These are phyloP conservation scores for Eleutherodactylus coqui DNA, from an alignment of 2,797 vertebrate species.

Conservation along the genomic window DNA sequence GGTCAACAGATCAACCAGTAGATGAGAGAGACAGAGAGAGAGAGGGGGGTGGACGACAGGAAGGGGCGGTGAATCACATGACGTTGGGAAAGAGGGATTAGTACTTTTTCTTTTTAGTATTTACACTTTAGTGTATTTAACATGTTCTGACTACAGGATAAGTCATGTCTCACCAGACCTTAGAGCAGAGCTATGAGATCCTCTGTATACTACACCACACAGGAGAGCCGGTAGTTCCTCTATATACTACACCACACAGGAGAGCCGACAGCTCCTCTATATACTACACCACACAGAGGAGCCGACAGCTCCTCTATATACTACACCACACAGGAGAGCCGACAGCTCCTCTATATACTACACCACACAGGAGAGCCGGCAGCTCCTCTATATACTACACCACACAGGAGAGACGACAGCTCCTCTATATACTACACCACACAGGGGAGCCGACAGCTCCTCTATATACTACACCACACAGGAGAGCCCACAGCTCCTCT, in stretches of 20 bases:
- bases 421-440: not conserved
- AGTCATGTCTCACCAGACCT: not conserved
- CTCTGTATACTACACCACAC: not conserved
- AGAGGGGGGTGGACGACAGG: slow-evolving; percentile 49
- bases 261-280: not conserved
- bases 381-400: not conserved
- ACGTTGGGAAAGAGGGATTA: not conserved
- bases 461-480: too few relatives aligned
- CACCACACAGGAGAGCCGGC: too few relatives aligned
- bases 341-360: slow-evolving; percentile 5
- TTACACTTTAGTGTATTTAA: too few relatives aligned
- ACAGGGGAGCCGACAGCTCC: not conserved
- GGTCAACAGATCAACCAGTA: too few relatives aligned
- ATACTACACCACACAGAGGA: not conserved
- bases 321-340: not conserved
- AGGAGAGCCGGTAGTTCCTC: not conserved
- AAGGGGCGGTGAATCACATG: slow-evolving; percentile 49
- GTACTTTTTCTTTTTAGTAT: not conserved
- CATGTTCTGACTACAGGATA: not conserved
- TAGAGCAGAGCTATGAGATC: not conserved
- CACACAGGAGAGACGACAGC: too few relatives aligned
- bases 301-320: not conserved
- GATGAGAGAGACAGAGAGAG: too few relatives aligned
- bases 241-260: slow-evolving; percentile 7
- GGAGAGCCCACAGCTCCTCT: too few relatives aligned